Evolutionary conservation across 2,797 vertebrate species (phyloP).

Genomic region (Sebastes glaucus): DNA sequence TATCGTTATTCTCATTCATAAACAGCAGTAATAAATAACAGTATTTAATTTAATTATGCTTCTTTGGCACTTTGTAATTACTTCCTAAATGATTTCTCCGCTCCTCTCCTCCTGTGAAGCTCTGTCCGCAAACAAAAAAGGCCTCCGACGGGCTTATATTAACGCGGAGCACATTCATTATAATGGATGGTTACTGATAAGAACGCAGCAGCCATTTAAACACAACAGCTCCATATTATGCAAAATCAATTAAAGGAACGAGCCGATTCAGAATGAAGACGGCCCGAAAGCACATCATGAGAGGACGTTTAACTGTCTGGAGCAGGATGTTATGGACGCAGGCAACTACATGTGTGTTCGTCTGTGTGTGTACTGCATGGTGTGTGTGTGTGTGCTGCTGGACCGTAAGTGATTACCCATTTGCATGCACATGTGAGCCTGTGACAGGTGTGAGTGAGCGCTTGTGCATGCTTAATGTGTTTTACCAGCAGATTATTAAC

Average conservation of each 20-base stretch:
- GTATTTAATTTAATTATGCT: slow-evolving; percentile 2
- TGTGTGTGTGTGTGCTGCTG: background rate
- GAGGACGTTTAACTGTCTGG: background rate
- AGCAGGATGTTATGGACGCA: background rate
- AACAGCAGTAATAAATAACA: background rate
- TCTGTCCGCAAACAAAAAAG: slow-evolving; percentile 23
- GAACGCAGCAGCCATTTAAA: slow-evolving; percentile 6
- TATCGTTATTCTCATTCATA: background rate
- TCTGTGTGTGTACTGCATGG: background rate
- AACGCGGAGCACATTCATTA: slow-evolving; percentile 13
- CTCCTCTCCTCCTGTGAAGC: background rate
- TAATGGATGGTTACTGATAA: slow-evolving; percentile 18
- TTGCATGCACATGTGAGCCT: slow-evolving; percentile 29
- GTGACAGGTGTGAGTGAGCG: slow-evolving; percentile 37
- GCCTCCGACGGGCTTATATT: background rate
- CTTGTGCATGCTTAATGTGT: slow-evolving; percentile 49
- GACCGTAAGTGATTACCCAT: slow-evolving; percentile 12
- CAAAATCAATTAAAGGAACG: slow-evolving; percentile 32
- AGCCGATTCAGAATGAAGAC: background rate
- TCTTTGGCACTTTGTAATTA: slow-evolving; percentile 10
- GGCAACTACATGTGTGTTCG: background rate
- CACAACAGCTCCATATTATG: background rate
- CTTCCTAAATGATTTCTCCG: slow-evolving; percentile 24
- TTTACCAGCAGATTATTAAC: slow-evolving; percentile 51
- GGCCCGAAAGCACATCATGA: background rate